phyloP scores from a whole-genome alignment of 2,797 vertebrate species.

The Sebastes diploproa region DNA sequence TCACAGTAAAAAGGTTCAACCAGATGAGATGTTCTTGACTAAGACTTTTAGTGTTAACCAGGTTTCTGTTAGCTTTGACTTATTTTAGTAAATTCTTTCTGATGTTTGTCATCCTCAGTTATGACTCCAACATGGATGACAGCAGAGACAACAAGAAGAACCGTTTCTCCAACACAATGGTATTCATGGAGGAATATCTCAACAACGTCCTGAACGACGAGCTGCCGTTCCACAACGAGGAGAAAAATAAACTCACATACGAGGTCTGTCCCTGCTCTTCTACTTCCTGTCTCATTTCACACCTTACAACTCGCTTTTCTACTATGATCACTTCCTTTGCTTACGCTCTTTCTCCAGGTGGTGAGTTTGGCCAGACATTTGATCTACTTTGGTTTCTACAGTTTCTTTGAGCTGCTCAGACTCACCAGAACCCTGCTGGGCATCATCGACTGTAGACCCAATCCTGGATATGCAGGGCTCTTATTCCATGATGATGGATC shows the following conservation, averaged over 20 bases:
- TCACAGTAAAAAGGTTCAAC: neutral
- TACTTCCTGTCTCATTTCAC: neutral
- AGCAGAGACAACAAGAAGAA: conserved; percentile 97
- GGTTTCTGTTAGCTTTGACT: neutral
- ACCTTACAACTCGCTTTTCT: neutral
- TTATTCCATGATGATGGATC: conserved; percentile 85
- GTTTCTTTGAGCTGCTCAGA: conserved; percentile 95
- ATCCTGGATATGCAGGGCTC: conserved; percentile 76
- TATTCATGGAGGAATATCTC: conserved; percentile 97
- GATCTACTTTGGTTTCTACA: conserved; percentile 99
- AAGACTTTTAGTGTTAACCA: neutral
- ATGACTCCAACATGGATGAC: conserved; percentile 95
- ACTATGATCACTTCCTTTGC: neutral
- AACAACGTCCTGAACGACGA: conserved; percentile 95
- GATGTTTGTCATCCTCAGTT: conserved; percentile 74
- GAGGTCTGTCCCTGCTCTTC: conserved; percentile 80
- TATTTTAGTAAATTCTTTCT: neutral
- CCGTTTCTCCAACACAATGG: conserved; percentile 96
- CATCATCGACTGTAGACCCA: conserved; percentile 95
- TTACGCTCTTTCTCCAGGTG: conserved; percentile 79
- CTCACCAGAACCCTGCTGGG: conserved; percentile 93
- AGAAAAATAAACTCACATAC: conserved; percentile 98
- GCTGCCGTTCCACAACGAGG: conserved; percentile 93
- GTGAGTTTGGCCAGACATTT: conserved; percentile 96
- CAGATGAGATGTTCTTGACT: neutral